Conservation (phyloP, 1,140 invertebrate species). For the Leptinotarsa texana region DNA sequence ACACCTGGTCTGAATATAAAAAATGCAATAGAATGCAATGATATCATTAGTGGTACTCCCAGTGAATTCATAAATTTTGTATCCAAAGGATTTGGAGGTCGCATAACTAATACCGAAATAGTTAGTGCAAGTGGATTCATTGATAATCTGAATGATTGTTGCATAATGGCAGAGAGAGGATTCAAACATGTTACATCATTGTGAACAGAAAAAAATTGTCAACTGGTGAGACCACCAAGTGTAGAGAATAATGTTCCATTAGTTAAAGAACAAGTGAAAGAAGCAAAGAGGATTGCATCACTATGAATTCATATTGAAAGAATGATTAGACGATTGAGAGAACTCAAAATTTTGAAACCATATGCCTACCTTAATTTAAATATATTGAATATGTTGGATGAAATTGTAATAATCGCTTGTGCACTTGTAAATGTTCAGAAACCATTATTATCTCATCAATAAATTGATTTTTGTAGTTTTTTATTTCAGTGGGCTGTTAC, state of each 20-base stretch:
- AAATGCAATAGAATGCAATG: too few relatives aligned
- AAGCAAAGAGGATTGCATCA: slow-evolving; percentile 51
- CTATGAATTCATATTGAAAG: slow-evolving; percentile 53
- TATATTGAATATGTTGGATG: slow-evolving; percentile 11
- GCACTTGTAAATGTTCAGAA: slow-evolving; percentile 26
- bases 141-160: not conserved
- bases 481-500: not conserved
- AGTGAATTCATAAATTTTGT: not conserved
- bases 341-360: slow-evolving; percentile 40
- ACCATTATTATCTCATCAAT: slow-evolving; percentile 11
- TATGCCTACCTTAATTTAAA: slow-evolving; percentile 19
- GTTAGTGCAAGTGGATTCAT: not conserved
- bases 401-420: slow-evolving; percentile 15
- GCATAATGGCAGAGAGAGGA: slow-evolving; percentile 14
- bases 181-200: slow-evolving; percentile 3
- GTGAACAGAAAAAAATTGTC: not conserved
- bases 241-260: not conserved
- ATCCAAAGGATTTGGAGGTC: slow-evolving; percentile 18
- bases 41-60: too few relatives aligned
- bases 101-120: slow-evolving; percentile 4
- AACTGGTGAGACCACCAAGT: not conserved
- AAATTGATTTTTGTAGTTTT: not conserved
- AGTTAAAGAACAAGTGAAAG: slow-evolving; percentile 41
- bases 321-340: slow-evolving; percentile 49
- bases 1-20: too few relatives aligned